phyloP scores from a whole-genome alignment of 2,888 invertebrate genomes.

The Anticlea derivata region DNA sequence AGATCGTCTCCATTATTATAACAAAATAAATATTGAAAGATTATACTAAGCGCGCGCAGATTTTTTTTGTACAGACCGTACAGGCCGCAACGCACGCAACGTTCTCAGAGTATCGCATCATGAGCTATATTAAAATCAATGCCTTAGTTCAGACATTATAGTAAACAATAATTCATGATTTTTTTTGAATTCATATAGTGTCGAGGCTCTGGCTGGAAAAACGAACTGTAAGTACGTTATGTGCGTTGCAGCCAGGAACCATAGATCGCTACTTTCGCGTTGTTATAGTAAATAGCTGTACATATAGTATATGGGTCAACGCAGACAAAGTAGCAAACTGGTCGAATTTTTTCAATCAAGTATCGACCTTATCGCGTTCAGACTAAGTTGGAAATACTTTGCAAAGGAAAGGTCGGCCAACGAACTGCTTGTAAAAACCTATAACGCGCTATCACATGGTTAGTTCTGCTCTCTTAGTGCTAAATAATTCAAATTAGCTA shows the following conservation, averaged over 20 bases:
- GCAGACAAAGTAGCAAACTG: not conserved
- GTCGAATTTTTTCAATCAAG: not conserved
- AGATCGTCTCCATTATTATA: slow-evolving; percentile 35
- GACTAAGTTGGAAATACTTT: not conserved
- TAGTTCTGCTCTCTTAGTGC: no score
- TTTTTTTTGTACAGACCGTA: slow-evolving; percentile 5
- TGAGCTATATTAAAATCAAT: not conserved
- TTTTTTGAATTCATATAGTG: no score
- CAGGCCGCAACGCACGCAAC: slow-evolving; percentile 9
- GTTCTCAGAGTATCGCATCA: not conserved
- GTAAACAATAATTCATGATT: no score
- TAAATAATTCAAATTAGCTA: no score
- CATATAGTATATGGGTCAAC: slow-evolving; percentile 1
- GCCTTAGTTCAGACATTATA: not conserved
- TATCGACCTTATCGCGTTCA: not conserved
- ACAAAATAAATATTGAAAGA: slow-evolving; percentile 61
- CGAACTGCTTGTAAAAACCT: no score
- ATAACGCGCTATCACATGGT: no score
- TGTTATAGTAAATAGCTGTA: slow-evolving; percentile 60
- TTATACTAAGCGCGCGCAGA: slow-evolving; percentile 29
- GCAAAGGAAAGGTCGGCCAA: no score
- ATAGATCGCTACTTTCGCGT: slow-evolving; percentile 4
- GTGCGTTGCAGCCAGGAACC: not conserved
- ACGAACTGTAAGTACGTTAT: not conserved
- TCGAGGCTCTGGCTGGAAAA: not conserved